These are phyloP conservation scores for Caloenas nicobarica DNA, from an alignment of 2,113 vertebrate genomes.

Conservation along the genomic window DNA sequence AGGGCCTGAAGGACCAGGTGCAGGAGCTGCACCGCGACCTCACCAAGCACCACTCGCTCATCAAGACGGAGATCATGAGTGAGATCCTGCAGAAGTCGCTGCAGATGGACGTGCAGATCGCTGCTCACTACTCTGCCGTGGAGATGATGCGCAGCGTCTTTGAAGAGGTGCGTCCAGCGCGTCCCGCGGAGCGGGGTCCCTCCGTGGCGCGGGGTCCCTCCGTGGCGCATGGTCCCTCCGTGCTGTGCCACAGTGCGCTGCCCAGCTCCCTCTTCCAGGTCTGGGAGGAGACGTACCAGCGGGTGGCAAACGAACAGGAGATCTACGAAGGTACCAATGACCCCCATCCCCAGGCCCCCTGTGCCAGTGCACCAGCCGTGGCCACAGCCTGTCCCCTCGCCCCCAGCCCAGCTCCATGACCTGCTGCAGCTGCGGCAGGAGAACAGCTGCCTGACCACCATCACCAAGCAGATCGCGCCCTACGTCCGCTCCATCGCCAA, in stretches of 20 bases:
- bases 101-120: slow-evolving; percentile 85
- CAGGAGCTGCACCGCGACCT: slow-evolving; percentile 93
- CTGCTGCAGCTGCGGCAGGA: slow-evolving; percentile 91
- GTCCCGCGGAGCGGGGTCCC: fast-evolving
- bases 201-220: not conserved
- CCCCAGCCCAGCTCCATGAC: slow-evolving; percentile 90
- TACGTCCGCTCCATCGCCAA: slow-evolving; percentile 92
- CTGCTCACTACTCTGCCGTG: slow-evolving; percentile 78
- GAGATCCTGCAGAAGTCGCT: slow-evolving; percentile 87
- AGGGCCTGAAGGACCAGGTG: slow-evolving; percentile 91
- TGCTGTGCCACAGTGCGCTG: fast-evolving
- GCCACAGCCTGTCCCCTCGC: not conserved
- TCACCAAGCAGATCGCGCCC: slow-evolving; percentile 89
- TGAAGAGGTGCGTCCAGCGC: slow-evolving; percentile 79
- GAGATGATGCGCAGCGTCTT: slow-evolving; percentile 86
- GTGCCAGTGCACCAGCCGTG: fast-evolving
- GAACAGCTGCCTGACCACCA: slow-evolving; percentile 87
- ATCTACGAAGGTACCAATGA: slow-evolving; percentile 88
- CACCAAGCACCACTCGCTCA: slow-evolving; percentile 93
- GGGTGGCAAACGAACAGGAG: slow-evolving; percentile 89
- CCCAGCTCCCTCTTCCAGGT: slow-evolving; percentile 69
- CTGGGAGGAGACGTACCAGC: slow-evolving; percentile 92
- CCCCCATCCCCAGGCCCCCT: fast-evolving
- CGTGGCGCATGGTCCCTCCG: fast-evolving
- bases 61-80: slow-evolving; percentile 87